Conservation (phyloP, 2,113 vertebrate genomes). For the Uria aalge region DNA sequence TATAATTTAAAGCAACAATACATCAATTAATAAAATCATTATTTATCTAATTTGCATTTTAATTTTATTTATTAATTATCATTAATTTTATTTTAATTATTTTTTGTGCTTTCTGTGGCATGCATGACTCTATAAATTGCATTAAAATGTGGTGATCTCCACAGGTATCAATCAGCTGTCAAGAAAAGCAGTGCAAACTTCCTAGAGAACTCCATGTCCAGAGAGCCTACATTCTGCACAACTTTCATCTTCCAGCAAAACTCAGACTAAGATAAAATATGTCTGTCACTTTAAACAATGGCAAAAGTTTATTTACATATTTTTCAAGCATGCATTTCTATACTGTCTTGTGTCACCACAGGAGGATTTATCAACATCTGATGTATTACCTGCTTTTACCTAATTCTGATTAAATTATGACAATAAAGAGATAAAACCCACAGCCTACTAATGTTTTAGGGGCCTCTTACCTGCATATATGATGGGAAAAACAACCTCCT, state of each 20-base stretch:
- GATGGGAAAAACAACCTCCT: background rate
- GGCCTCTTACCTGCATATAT: background rate
- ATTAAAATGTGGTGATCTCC: background rate
- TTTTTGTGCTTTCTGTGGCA: background rate
- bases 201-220: background rate
- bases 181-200: background rate
- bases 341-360: background rate
- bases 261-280: background rate
- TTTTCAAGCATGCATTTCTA: background rate
- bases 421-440: background rate
- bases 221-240: background rate
- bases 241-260: background rate
- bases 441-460: background rate
- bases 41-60: background rate
- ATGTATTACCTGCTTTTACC: background rate
- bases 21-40: background rate
- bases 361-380: background rate
- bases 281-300: background rate
- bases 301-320: background rate
- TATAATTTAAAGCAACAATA: background rate
- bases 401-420: background rate
- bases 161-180: background rate
- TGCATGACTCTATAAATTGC: background rate
- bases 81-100: background rate
- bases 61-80: background rate